Evolutionary conservation across 2,113 vertebrate genomes (phyloP), one percentile per base, ranked within the genome.

Genomic region (Paracanthobrama guichenoti): DNA sequence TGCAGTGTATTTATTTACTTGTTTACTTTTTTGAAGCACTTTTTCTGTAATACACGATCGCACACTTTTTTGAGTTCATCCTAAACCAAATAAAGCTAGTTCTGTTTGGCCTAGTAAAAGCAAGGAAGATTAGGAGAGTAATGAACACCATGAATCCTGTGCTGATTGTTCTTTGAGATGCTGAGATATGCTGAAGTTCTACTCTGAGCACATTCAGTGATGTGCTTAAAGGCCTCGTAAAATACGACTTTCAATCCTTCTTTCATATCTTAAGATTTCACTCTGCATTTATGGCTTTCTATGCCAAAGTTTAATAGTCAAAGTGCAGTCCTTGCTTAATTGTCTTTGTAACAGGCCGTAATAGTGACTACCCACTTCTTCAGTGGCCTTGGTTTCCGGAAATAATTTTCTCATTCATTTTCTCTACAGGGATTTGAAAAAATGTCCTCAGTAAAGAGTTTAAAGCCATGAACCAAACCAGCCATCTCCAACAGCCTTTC

Each of bases 211-310:
- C 50, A 57, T 57, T 35, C 10, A 39, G 20, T 42, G 14, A 44
- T 60, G 55, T 78, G 76, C 50, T 78, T 13, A 44, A 78, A 78
- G 76, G 53, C 76, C 76, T 78, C 55, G 4, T 24, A 60, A 57
- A 60, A 42, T 11, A 20, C 28, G 5, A 42, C 50, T 77, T 57
- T 26, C 60, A 44, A 20, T 59, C 28, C 28, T 22, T 24, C 55
- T 78, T 78, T 44, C 6, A 18, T 78, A 60, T 78, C 55, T n/a
- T 57, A 78, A 44, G 6, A 59, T 24, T 42, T 24, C 14, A 16
- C 20, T 78, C 13, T 10, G 55, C 55, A 78, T 78, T 59, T 78
- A 39, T 24, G 53, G 60, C 53, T 20, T 13, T 59, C 31, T 14
- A 7, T 12, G 6, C 50, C 57, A 44, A 72, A n/a, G 22, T 13